Conservation (phyloP, 2,888 invertebrate species). For the Steinernema scapterisci region DNA sequence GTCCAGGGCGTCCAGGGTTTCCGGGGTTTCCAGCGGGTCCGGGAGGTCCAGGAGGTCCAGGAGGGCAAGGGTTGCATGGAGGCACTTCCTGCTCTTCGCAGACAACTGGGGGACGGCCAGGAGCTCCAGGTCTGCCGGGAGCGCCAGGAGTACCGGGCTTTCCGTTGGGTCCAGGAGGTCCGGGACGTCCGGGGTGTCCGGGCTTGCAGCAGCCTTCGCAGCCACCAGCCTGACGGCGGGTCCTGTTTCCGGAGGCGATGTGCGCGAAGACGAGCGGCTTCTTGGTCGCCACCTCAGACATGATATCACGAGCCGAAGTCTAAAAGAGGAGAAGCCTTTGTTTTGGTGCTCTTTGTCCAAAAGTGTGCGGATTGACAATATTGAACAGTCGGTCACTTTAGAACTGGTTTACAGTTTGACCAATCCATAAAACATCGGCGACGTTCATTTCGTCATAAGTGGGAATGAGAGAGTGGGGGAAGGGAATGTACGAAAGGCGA, state of each 20-base stretch:
- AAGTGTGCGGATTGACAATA: background rate
- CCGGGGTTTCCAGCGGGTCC: slow-evolving; percentile 52
- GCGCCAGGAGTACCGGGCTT: slow-evolving; percentile 48
- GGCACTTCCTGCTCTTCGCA: slow-evolving; percentile 66
- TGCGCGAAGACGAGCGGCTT: slow-evolving; percentile 44
- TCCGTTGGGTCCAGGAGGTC: slow-evolving; percentile 55
- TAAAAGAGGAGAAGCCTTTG: slow-evolving; percentile 40
- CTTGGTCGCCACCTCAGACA: slow-evolving; percentile 63
- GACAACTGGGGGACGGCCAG: slow-evolving; percentile 65
- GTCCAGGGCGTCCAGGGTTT: slow-evolving; percentile 59
- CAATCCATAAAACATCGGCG: background rate
- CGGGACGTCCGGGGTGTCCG: slow-evolving; percentile 64
- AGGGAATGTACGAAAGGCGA: background rate
- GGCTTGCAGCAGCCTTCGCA: slow-evolving; percentile 61
- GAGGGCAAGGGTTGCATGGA: slow-evolving; percentile 67
- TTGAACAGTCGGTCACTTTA: slow-evolving; percentile 14
- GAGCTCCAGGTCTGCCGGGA: slow-evolving; percentile 41
- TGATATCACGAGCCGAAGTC: slow-evolving; percentile 64
- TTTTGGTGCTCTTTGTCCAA: background rate
- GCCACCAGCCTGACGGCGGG: slow-evolving; percentile 9
- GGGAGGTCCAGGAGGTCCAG: slow-evolving; percentile 61
- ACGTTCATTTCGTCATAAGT: background rate
- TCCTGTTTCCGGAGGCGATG: slow-evolving; percentile 7
- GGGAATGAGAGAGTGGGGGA: background rate
- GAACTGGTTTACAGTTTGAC: slow-evolving; percentile 15